These are phyloP conservation scores for Otolemur garnettii DNA, from an alignment of 2,113 vertebrate genomes.

Conservation along the genomic window DNA sequence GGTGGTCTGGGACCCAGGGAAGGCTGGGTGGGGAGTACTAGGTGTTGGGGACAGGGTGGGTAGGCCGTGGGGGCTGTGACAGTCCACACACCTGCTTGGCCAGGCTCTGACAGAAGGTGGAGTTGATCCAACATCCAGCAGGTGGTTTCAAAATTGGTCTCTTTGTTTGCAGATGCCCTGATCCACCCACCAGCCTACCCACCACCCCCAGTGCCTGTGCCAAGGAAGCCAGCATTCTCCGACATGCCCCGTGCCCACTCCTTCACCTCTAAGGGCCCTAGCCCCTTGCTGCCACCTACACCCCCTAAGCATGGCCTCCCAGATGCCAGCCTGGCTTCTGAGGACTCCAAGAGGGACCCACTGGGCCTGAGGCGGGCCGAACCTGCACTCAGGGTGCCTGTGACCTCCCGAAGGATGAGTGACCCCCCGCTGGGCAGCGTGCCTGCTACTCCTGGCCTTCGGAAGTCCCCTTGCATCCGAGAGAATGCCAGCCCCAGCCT, in stretches of 20 bases:
- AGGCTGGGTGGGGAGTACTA: neutral
- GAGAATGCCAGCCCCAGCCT: constrained; percentile 45
- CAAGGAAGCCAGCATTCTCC: constrained; percentile 76
- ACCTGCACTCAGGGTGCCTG: neutral
- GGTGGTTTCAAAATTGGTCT: neutral
- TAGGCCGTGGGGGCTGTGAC: neutral
- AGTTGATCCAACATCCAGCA: neutral
- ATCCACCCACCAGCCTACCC: constrained; percentile 93
- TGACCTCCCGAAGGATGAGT: constrained; percentile 66
- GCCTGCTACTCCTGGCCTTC: constrained; percentile 70
- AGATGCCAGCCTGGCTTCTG: neutral
- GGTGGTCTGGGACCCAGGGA: neutral
- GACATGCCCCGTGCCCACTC: constrained; percentile 81
- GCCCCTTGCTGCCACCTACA: constrained; percentile 82
- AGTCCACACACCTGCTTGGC: too few species aligned
- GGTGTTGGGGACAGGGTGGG: accelerated
- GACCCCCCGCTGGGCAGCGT: constrained; percentile 64
- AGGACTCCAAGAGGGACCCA: constrained; percentile 82
- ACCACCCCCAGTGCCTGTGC: constrained; percentile 91
- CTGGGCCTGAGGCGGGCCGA: constrained; percentile 70
- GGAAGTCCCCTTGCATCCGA: constrained; percentile 73
- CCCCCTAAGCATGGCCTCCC: constrained; percentile 84
- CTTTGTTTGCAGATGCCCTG: constrained; percentile 80
- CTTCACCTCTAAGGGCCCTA: constrained; percentile 78
- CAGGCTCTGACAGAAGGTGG: accelerated